Evolutionary conservation across 2,113 vertebrate genomes (phyloP), one percentile per base, ranked within the genome.

Genomic region (Bubo bubo): DNA sequence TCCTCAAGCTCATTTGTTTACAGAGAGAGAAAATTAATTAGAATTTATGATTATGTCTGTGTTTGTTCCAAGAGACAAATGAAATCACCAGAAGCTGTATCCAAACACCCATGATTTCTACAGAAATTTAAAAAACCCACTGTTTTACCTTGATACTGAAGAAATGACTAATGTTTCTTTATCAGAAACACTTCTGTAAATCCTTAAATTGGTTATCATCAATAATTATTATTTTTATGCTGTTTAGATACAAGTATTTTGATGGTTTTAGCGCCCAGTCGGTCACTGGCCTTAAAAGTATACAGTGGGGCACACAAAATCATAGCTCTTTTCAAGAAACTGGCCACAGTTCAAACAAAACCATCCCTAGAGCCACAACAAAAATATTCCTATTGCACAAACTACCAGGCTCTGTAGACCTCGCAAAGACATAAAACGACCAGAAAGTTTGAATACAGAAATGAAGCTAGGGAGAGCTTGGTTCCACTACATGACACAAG

Each of bases 401-500:
- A 91, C n/a, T 13, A 66, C 23, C 8, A 67, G 14, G 41, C 7
- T 13, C 30, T 37, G 34, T 8, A 66, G 35, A 70, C 4, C 62
- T 70, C 27, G 37, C 24, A 28, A 37, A 67, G 22, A 4, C 10
- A 8, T 6, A 21, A 74, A 84, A 90, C 1, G 3, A 37, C 41
- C 58, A 37, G 7, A 11, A 88, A 70, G 6, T 45, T 5, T 52
- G 37, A 83, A 60, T 7, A 12, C 13, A 73, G 64, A 72, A 70
- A 75, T 3, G 6, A 56, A 83, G 21, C 39, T 47, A 53, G 22
- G 41, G 24, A 60, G 58, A 45, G n/a, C 10, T 73, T 91, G 10
- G 21, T n/a, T 79, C n/a, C 49, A 71, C 50, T 35, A 12, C 15
- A 9, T 4, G 37, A 45, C 2, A 0, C 1, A 4, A 63, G 43